Conservation (phyloP, 2,797 vertebrate species). For the Coendou prehensilis region DNA sequence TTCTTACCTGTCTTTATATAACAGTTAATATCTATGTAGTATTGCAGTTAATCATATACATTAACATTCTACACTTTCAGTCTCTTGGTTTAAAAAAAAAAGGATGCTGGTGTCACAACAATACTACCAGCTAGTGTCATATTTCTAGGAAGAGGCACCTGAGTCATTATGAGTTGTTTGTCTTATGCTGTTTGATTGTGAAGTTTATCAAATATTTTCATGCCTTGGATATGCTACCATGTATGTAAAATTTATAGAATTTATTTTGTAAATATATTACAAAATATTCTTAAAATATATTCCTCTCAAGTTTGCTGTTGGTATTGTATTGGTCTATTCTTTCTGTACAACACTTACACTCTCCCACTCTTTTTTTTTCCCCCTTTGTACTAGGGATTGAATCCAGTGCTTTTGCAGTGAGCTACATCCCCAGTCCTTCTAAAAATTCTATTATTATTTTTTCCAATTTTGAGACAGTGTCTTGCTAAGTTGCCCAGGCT, state of each 20-base stretch:
- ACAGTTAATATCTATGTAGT: neutral
- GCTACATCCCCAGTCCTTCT: neutral
- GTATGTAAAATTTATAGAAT: neutral
- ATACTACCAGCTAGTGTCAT: neutral
- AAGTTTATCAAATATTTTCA: neutral
- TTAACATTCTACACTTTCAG: neutral
- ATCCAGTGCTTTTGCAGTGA: neutral
- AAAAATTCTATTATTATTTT: too few relatives aligned
- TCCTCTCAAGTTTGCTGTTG: neutral
- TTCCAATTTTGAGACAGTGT: neutral
- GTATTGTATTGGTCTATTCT: neutral
- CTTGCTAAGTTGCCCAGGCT: neutral
- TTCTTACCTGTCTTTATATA: neutral
- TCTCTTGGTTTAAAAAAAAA: neutral
- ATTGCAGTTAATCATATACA: neutral
- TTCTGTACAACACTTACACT: neutral
- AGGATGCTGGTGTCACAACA: neutral
- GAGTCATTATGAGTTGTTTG: neutral
- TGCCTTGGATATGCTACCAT: neutral
- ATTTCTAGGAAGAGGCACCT: neutral
- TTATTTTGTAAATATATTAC: neutral
- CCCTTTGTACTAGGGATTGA: too few relatives aligned
- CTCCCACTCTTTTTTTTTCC: neutral
- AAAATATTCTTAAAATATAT: neutral
- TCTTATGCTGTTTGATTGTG: neutral